Percentiles rank a stretch among this genome's conserved stretches.
phyloP scores from a whole-genome alignment of 1,140 invertebrate genomes.

The Hirudo medicinalis region DNA sequence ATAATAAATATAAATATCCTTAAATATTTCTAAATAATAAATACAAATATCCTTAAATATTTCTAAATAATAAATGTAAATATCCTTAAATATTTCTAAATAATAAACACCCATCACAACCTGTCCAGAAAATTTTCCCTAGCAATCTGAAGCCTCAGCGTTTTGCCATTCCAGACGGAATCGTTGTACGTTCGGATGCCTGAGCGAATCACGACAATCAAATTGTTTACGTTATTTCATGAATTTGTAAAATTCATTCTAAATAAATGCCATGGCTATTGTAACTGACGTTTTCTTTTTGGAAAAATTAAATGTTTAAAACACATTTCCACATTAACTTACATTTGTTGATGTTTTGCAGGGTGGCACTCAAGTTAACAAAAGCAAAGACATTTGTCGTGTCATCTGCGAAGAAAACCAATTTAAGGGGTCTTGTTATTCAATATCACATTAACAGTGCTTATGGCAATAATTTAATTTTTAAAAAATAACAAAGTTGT shows the following conservation, averaged over 20 bases:
- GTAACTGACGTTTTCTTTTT: not conserved
- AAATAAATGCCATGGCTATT: not conserved
- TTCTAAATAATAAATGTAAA: no score
- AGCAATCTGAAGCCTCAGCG: not conserved
- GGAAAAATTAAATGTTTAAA: not conserved
- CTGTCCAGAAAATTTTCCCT: slow-evolving; percentile 4
- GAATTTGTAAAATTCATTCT: not conserved
- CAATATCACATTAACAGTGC: no score
- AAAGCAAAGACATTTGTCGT: slow-evolving; percentile 2
- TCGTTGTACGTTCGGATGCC: slow-evolving; percentile 1
- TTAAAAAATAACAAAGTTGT: no score
- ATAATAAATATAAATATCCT: no score
- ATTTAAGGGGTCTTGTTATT: no score
- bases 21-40: no score
- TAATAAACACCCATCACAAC: not conserved
- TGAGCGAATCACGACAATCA: not conserved
- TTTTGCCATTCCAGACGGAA: not conserved
- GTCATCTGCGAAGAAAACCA: not conserved
- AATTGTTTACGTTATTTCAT: not conserved
- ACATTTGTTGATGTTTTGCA: slow-evolving; percentile 4
- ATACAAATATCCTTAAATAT: no score
- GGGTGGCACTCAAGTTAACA: not conserved
- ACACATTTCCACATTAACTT: not conserved
- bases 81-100: no score
- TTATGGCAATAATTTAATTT: no score